phyloP scores from a whole-genome alignment of 2,113 vertebrate genomes.

The Lepus americanus region DNA sequence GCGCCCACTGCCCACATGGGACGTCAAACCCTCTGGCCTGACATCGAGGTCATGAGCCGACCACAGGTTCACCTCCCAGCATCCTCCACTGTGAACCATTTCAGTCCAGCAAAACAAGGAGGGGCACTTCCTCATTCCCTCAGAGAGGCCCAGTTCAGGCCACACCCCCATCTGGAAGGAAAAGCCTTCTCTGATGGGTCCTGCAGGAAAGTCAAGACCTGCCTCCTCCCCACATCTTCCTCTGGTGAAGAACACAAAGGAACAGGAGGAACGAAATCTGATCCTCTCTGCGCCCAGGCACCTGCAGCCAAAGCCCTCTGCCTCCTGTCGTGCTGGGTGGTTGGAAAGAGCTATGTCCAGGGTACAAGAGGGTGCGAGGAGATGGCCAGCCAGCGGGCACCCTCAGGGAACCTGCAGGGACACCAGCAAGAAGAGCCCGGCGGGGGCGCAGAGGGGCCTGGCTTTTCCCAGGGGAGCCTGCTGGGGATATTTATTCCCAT shows the following conservation, averaged over 20 bases:
- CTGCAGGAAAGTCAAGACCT: background rate
- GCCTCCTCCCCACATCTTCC: background rate
- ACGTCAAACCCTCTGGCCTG: background rate
- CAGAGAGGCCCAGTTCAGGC: background rate
- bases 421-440: background rate
- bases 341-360: background rate
- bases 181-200: background rate
- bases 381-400: background rate
- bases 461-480: constrained; percentile 53
- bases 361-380: background rate
- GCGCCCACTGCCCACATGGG: background rate
- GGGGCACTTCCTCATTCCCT: background rate
- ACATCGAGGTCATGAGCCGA: background rate
- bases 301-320: background rate
- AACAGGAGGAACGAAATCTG: background rate
- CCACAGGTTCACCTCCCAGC: background rate
- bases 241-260: background rate
- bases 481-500: constrained; percentile 70
- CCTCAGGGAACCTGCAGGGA: background rate
- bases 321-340: background rate
- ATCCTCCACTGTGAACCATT: rapidly evolving
- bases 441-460: background rate
- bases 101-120: background rate
- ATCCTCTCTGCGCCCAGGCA: too few relatives aligned
- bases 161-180: background rate